Evolutionary conservation across 2,113 vertebrate species (phyloP).

Genomic region (Diadophis punctatus): DNA sequence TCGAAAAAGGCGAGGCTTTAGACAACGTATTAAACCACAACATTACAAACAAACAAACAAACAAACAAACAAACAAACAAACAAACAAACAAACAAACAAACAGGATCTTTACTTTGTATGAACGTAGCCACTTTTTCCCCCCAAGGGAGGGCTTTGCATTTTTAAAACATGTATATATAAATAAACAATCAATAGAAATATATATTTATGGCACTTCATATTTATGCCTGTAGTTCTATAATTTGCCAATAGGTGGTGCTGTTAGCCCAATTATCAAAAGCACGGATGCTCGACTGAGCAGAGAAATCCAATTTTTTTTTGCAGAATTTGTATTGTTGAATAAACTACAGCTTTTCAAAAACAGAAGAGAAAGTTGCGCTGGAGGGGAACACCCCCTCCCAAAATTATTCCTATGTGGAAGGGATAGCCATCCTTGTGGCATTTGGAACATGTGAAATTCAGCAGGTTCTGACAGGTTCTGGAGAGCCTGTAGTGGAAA

Average conservation of each 20-base stretch:
- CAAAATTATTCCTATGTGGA: conserved; percentile 28
- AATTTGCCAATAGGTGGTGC: conserved; percentile 49
- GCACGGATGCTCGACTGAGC: accelerated
- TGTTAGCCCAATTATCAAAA: conserved; percentile 31
- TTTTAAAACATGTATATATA: background rate
- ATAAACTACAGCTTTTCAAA: background rate
- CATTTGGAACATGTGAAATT: background rate
- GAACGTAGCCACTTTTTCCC: background rate
- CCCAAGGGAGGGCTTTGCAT: background rate
- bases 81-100: background rate
- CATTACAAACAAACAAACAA: background rate
- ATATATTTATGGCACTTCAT: background rate
- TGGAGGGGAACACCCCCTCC: background rate
- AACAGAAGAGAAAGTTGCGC: background rate
- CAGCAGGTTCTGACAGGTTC: too few relatives aligned
- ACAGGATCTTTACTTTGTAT: background rate
- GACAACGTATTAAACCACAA: background rate
- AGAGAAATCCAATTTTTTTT: background rate
- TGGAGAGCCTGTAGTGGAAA: too few relatives aligned
- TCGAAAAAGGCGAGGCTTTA: background rate
- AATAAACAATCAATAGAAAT: background rate
- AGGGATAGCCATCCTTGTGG: background rate
- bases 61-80: background rate
- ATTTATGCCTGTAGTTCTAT: background rate
- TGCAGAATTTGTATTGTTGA: background rate